Conservation (phyloP, 2,888 invertebrate genomes). For the Ceraclea dissimilis region DNA sequence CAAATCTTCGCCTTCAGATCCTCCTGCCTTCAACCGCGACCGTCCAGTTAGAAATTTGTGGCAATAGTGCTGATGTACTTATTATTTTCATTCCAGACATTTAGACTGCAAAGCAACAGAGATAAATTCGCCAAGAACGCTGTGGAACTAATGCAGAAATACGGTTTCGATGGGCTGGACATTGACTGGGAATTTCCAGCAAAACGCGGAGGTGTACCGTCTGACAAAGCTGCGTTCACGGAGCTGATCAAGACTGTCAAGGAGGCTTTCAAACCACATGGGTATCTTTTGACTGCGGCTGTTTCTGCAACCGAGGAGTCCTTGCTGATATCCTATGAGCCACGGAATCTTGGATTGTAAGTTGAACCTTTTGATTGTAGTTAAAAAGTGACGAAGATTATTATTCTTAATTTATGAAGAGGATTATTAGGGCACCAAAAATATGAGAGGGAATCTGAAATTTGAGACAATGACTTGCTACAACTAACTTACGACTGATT, state of each 20-base stretch:
- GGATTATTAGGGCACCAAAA: no score
- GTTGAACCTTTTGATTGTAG: neutral
- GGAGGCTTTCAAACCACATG: constrained; percentile 44
- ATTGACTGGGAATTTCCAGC: constrained; percentile 66
- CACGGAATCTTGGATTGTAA: constrained; percentile 40
- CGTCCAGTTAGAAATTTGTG: no score
- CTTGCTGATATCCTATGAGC: constrained; percentile 50
- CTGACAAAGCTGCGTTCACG: constrained; percentile 46
- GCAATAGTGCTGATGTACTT: no score
- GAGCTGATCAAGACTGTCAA: constrained; percentile 49
- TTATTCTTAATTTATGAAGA: no score
- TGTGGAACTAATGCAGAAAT: constrained; percentile 43
- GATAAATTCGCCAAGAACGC: constrained; percentile 50
- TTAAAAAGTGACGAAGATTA: no score
- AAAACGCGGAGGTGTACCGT: constrained; percentile 19
- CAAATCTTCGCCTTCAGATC: no score
- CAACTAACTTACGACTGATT: no score
- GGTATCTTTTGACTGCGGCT: constrained; percentile 50
- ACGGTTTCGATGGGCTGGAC: constrained; percentile 64
- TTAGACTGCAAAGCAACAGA: constrained; percentile 28
- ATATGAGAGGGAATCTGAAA: no score
- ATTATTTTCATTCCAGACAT: constrained; percentile 24
- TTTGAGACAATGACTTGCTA: no score
- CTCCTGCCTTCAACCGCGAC: no score
- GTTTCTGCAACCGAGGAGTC: constrained; percentile 47